A percentile compares a stretch with the other conserved stretches of the same genome.
phyloP scores from a whole-genome alignment of 2,888 invertebrate genomes.

The Uropetala carovei region DNA sequence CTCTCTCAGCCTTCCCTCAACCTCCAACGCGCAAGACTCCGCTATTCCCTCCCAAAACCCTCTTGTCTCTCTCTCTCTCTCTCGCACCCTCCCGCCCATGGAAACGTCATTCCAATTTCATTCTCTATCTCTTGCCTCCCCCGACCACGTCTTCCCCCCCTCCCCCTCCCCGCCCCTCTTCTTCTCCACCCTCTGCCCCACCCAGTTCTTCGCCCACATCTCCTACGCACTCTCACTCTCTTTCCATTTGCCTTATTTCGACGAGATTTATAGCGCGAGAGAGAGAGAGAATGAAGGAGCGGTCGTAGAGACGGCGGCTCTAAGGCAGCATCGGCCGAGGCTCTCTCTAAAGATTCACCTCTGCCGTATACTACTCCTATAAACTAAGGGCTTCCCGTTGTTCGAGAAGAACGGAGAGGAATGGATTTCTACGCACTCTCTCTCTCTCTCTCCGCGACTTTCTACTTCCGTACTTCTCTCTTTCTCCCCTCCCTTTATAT shows the following conservation, averaged over 20 bases:
- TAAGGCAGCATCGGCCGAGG: neutral
- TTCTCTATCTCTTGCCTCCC: neutral
- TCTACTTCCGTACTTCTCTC: neutral
- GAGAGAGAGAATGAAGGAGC: neutral
- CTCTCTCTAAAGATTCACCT: neutral
- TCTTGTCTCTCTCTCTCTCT: neutral
- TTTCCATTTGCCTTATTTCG: neutral
- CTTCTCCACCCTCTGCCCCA: neutral
- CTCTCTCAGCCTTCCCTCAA: neutral
- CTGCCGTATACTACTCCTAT: neutral
- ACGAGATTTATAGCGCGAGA: constrained; percentile 29
- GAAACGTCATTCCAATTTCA: constrained; percentile 25
- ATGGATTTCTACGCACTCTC: too few relatives aligned
- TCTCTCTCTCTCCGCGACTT: too few relatives aligned
- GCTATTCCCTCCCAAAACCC: neutral
- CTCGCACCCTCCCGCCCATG: neutral
- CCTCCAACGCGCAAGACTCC: neutral
- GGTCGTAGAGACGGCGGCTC: neutral
- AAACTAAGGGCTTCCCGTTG: neutral
- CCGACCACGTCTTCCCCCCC: too few relatives aligned
- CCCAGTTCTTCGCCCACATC: neutral
- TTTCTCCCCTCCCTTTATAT: neutral
- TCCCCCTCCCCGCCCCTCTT: neutral
- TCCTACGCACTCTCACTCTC: neutral
- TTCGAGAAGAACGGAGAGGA: neutral